Base-by-base conservation (phyloP, 1,140 invertebrate species). In the Phymorhynchus buccinoides region DNA sequence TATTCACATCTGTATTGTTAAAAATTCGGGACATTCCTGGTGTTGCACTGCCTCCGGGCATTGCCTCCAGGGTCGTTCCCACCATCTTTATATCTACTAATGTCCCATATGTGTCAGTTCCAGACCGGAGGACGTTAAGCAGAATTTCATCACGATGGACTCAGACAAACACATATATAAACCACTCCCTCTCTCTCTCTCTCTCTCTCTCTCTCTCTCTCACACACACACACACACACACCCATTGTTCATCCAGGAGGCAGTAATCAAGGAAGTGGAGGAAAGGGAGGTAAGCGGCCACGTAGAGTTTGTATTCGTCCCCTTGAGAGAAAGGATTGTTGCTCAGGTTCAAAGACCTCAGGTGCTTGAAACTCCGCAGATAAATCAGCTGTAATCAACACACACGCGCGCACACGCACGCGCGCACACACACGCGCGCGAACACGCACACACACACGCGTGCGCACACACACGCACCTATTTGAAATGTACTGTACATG, bases 201-300 rank as follows among this genome's bases (percentile, higher is more conserved):
- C 77, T 79, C 32, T 79, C 77, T 79, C 77, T 6, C 77, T 79
- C 77, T 79, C 77, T 79, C 48, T 52, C 48, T 52, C 0, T 9
- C 48, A 18, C 22, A 18, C 22, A 18, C 56, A 62, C 56, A 62
- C 56, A 62, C 56, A 62, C 56, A 62, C 22, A 27, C 22, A 62
- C 56, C 22, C 56, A 35, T 94, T 94, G 80, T 94, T 93, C 35
- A 93, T 95, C 83, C 73, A 98, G 94, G 52, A 95, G 94, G 92
- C 95, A 95, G 90, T 98, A 98, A 88, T 97, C 95, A 73, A 97
- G 95, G 92, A 97, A 97, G 37, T 95, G 95, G 2, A 98, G 92
- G 89, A 96, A 95, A 0, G 96, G 96, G 7, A 98, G 93, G 89
- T 96, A 96, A 1, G 96, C 96, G 56, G 95, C 95, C 77, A 96